Conservation (phyloP, 2,797 vertebrate genomes). For the Epinephelus coioides region DNA sequence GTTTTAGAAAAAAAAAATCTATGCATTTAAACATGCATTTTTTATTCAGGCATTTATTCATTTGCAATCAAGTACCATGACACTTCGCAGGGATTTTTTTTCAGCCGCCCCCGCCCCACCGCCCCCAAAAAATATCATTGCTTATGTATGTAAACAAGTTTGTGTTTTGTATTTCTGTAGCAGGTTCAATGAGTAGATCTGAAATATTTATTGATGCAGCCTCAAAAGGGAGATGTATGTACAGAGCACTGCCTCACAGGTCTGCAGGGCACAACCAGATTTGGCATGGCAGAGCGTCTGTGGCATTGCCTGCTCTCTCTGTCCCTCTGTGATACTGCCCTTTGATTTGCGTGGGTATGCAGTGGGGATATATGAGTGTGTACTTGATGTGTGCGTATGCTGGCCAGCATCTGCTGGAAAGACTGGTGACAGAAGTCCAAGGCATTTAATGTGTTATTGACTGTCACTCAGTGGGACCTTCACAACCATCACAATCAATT, state of each 20-base stretch:
- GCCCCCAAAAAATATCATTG: not conserved
- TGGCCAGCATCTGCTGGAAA: constrained; percentile 27
- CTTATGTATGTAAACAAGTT: constrained; percentile 46
- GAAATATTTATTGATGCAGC: constrained; percentile 61
- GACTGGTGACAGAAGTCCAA: constrained; percentile 58
- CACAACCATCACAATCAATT: constrained; percentile 70
- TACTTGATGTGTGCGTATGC: not conserved
- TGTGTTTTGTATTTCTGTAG: constrained; percentile 20
- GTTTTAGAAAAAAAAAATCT: constrained; percentile 2
- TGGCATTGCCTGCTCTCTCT: constrained; percentile 26
- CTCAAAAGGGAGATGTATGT: constrained; percentile 42
- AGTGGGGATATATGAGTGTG: constrained; percentile 3
- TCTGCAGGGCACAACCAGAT: constrained; percentile 36
- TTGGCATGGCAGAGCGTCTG: constrained; percentile 14
- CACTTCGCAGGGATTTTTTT: not conserved
- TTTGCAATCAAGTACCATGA: constrained; percentile 35
- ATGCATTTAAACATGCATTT: constrained; percentile 28
- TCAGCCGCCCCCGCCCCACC: no score
- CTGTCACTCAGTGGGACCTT: constrained; percentile 65
- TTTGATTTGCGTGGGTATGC: constrained; percentile 45
- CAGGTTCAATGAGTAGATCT: constrained; percentile 49
- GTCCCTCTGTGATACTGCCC: constrained; percentile 34
- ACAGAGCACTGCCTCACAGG: constrained; percentile 11
- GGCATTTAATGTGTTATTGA: constrained; percentile 58
- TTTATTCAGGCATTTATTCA: constrained; percentile 48